A percentile compares a stretch with the other conserved stretches of the same genome.
These are phyloP conservation scores for Corythucha ciliata DNA, from an alignment of 2,888 invertebrate genomes.

Conservation along the genomic window DNA sequence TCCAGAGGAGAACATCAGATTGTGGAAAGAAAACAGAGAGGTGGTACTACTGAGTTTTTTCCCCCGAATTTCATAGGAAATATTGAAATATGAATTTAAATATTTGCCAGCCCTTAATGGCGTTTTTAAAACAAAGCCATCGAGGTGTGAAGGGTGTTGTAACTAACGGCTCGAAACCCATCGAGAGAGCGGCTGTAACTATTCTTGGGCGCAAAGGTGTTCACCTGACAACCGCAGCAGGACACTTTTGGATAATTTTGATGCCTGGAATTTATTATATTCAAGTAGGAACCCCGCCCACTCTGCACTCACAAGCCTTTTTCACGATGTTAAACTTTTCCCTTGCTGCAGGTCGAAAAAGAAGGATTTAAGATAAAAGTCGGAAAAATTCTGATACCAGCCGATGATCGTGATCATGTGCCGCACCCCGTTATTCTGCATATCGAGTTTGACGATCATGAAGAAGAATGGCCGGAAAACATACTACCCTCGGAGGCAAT, in stretches of 20 bases:
- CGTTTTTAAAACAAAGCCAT: conserved; percentile 12
- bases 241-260: conserved; percentile 19
- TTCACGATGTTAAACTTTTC: background rate
- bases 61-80: background rate
- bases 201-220: background rate
- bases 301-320: no score
- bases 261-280: conserved; percentile 16
- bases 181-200: conserved; percentile 4
- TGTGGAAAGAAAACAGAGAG: conserved; percentile 15
- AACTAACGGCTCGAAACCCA: conserved; percentile 9
- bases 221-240: conserved; percentile 12
- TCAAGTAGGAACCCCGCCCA: no score
- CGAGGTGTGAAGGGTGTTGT: conserved; percentile 19
- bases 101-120: conserved; percentile 8
- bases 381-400: background rate
- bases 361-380: conserved; percentile 4
- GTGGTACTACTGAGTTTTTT: background rate
- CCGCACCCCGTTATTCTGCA: conserved; percentile 8
- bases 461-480: no score
- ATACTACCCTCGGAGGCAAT: no score
- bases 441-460: conserved; percentile 1
- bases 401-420: no score
- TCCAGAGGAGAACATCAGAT: background rate
- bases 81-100: background rate
- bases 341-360: conserved; percentile 8